Base-by-base conservation (phyloP, 2,797 vertebrate species). In the Leucoraja ocellata region DNA sequence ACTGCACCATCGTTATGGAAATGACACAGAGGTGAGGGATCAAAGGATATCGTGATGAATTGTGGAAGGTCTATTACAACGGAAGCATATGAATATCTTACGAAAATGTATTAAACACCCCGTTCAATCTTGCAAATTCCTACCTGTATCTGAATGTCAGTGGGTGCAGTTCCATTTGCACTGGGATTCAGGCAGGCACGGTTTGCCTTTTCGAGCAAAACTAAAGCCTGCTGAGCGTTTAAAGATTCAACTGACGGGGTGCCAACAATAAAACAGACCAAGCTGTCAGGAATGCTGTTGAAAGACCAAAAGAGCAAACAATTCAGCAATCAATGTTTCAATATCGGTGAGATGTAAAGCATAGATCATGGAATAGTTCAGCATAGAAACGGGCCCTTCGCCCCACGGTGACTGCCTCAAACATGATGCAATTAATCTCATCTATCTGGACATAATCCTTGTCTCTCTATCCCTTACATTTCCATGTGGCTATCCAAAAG, bases 261-360 rank as follows among this genome's bases (percentile, higher is more conserved):
- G 46, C 71, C 90, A n/a, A n/a, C 65, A 92, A 73, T n/a, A 58
- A 92, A 92, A 39, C 90, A 92, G 54, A 92, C 46, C 90, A 92
- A 74, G 23, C 71, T 76, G 14, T 92, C 90, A 73, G 90, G 90
- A 76, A 92, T 28, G 10, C 90, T 92, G 71, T 1, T 14, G 28
- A 58, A 32, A 76, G 25, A 61, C 46, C 46, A 92, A 28, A 18
- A 65, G 36, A 65, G 65, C n/a, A 21, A 68, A n/a, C 25, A 71
- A 46, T 46, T 76, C 71, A 92, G 71, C 9, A 54, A 73, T 46
- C 23, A 46, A 11, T 73, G 39, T 46, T n/a, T 21, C 9, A 16
- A 74, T 91, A 71, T 9, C 54, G 5, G 14, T 54, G 10, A 65
- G 54, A 39, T 54, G 11, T 54, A 68, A 13, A 92, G 54, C 10